phyloP scores from a whole-genome alignment of 2,888 invertebrate genomes.

The Lottia scabra region DNA sequence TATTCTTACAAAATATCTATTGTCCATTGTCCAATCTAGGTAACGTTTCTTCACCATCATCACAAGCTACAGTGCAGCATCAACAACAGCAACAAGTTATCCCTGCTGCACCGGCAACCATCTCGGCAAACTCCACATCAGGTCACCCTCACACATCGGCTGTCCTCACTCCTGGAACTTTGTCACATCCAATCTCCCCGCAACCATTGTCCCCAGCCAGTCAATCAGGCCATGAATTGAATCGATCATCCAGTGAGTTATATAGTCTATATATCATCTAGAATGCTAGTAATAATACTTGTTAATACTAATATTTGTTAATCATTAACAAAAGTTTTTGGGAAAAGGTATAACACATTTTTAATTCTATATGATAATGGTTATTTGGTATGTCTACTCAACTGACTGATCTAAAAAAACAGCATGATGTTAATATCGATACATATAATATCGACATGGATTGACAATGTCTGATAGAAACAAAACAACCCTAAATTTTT shows the following conservation, averaged over 20 bases:
- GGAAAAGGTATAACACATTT: too few relatives aligned
- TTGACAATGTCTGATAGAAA: too few relatives aligned
- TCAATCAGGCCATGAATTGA: conserved; percentile 31
- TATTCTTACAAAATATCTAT: too few relatives aligned
- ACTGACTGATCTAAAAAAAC: too few relatives aligned
- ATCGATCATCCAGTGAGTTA: conserved; percentile 2
- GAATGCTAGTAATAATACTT: too few relatives aligned
- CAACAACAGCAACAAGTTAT: conserved; percentile 33
- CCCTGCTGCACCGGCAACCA: conserved; percentile 20
- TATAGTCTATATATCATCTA: neutral
- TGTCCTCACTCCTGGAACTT: conserved; percentile 6
- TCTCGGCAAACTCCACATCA: conserved; percentile 24
- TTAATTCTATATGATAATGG: too few relatives aligned
- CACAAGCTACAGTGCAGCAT: conserved; percentile 42
- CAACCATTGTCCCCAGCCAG: conserved; percentile 32
- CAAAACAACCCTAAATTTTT: too few relatives aligned
- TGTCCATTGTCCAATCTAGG: conserved; percentile 22
- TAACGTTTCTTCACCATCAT: conserved; percentile 39
- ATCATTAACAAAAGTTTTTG: too few relatives aligned
- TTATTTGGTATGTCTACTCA: too few relatives aligned
- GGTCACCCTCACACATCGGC: conserved; percentile 28
- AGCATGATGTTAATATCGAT: too few relatives aligned
- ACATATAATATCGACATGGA: too few relatives aligned
- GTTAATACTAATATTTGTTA: too few relatives aligned
- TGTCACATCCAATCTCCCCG: conserved; percentile 36